Evolutionary conservation across 2,888 invertebrate species (phyloP).

Genomic region (Neoitamus cyanurus): DNA sequence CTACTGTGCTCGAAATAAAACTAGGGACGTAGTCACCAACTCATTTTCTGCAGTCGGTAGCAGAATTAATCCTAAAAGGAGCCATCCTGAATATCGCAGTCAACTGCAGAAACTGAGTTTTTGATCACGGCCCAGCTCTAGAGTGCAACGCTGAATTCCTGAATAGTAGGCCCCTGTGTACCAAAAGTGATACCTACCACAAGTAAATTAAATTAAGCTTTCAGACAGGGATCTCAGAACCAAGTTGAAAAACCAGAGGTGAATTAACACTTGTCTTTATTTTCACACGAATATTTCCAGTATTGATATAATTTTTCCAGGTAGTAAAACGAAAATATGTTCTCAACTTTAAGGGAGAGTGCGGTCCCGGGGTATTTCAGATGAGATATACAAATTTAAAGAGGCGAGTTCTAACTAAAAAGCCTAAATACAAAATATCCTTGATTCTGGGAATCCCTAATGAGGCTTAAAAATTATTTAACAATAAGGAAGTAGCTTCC

Average conservation of each 20-base stretch:
- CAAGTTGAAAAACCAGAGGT: background rate
- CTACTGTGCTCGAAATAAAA: too few relatives aligned
- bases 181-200: too few relatives aligned
- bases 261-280: slow-evolving; percentile 24
- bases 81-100: too few relatives aligned
- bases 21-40: too few relatives aligned
- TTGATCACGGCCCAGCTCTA: too few relatives aligned
- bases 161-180: too few relatives aligned
- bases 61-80: too few relatives aligned
- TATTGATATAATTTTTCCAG: slow-evolving; percentile 12
- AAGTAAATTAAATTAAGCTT: too few relatives aligned
- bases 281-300: slow-evolving; percentile 17
- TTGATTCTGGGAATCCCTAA: slow-evolving; percentile 28
- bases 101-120: too few relatives aligned
- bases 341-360: slow-evolving; percentile 1
- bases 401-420: slow-evolving; percentile 4
- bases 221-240: too few relatives aligned
- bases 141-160: too few relatives aligned
- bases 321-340: background rate
- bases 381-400: background rate
- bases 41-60: too few relatives aligned
- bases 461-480: slow-evolving; percentile 36
- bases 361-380: background rate
- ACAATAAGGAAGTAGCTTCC: slow-evolving; percentile 32
- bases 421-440: slow-evolving; percentile 27